phyloP scores from a whole-genome alignment of 2,797 vertebrate genomes.

The Erethizon dorsatum region DNA sequence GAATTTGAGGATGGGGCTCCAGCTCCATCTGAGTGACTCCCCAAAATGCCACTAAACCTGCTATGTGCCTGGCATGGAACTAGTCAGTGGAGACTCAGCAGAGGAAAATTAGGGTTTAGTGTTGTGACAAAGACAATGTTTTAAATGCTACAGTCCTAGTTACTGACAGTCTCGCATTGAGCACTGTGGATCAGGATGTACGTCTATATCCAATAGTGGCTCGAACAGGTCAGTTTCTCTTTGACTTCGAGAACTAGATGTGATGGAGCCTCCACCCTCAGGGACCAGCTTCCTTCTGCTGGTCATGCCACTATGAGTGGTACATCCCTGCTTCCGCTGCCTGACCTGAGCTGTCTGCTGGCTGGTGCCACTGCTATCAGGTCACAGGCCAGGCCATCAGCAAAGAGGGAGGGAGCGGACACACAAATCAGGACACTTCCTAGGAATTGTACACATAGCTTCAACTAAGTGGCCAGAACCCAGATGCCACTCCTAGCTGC shows the following conservation, averaged over 20 bases:
- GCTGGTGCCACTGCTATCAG: not conserved
- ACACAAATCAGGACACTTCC: not conserved
- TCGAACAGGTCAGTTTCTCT: conserved; percentile 3
- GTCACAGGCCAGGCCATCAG: not conserved
- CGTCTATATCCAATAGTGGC: not conserved
- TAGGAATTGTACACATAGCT: not conserved
- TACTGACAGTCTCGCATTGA: not conserved
- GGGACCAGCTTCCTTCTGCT: not conserved
- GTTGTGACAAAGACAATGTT: not conserved
- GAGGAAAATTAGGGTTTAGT: not conserved
- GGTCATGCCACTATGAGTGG: not conserved
- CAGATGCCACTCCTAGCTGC: not conserved
- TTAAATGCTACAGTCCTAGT: not conserved
- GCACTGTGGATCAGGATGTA: not conserved
- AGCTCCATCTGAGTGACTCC: not conserved
- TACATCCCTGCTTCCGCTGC: not conserved
- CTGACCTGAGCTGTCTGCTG: not conserved
- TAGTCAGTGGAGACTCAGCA: not conserved
- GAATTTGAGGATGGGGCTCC: not conserved
- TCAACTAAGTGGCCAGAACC: not conserved
- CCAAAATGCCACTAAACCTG: not conserved
- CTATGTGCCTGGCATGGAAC: not conserved
- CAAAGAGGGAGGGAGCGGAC: not conserved
- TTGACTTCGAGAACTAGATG: not conserved
- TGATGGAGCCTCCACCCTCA: not conserved